phyloP scores from a whole-genome alignment of 2,113 vertebrate species.

The Chinchilla lanigera region DNA sequence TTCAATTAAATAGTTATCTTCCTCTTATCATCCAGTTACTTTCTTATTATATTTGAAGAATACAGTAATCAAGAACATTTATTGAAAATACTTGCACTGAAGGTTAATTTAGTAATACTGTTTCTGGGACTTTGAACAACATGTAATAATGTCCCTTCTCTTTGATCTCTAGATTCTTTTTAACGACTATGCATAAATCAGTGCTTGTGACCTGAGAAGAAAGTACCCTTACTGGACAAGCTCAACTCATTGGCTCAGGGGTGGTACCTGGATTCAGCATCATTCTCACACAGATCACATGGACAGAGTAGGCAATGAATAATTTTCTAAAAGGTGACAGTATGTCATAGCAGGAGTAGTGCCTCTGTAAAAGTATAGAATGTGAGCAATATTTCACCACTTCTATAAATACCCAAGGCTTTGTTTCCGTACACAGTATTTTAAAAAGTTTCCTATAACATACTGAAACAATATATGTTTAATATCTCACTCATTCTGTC shows the following conservation, averaged over 20 bases:
- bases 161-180: neutral
- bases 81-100: neutral
- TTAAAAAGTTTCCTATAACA: neutral
- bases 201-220: neutral
- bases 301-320: neutral
- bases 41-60: neutral
- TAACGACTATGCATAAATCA: neutral
- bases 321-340: neutral
- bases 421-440: neutral
- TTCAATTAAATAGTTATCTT: slow-evolving; percentile 57
- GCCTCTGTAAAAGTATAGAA: neutral
- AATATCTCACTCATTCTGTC: neutral
- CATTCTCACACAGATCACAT: neutral
- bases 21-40: neutral
- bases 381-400: neutral
- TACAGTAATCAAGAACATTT: slow-evolving; percentile 2
- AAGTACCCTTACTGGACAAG: neutral
- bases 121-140: neutral
- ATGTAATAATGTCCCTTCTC: neutral
- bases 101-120: neutral
- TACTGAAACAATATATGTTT: neutral
- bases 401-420: neutral
- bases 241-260: neutral
- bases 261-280: neutral
- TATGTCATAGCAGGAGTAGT: neutral